A percentile compares a stretch with the other conserved stretches of the same genome.
phyloP scores from a whole-genome alignment of 2,113 vertebrate genomes.

The Bucco capensis region DNA sequence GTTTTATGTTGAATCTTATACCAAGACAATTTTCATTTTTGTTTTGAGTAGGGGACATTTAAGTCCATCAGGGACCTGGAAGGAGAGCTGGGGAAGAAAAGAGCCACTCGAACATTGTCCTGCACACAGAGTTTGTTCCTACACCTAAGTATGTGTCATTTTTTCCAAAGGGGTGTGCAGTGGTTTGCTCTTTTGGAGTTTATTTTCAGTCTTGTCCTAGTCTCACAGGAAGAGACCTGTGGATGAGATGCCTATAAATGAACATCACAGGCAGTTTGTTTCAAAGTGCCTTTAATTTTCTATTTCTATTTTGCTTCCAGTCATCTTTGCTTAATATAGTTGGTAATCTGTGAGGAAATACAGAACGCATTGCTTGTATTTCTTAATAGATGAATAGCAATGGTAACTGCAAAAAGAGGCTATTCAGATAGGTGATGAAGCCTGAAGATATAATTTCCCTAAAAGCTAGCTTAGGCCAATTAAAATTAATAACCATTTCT shows the following conservation, averaged over 20 bases:
- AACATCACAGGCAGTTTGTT: not conserved
- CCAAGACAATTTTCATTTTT: not conserved
- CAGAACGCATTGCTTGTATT: not conserved
- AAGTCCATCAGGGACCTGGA: not conserved
- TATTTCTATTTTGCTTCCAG: slow-evolving; percentile 14
- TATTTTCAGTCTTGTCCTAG: not conserved
- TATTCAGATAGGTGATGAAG: slow-evolving; percentile 12
- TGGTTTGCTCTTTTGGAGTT: not conserved
- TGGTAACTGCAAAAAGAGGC: not conserved
- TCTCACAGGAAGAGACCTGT: not conserved
- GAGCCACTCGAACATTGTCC: not conserved
- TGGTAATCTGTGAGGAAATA: slow-evolving; percentile 14
- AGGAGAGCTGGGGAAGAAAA: not conserved
- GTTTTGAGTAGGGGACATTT: not conserved
- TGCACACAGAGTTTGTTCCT: not conserved
- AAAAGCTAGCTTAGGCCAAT: not conserved
- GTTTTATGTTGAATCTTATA: not conserved
- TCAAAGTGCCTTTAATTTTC: not conserved
- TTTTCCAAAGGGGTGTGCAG: not conserved
- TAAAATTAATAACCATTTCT: slow-evolving; percentile 43
- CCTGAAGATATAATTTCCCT: not conserved
- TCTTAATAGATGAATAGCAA: not conserved
- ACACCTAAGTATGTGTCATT: not conserved
- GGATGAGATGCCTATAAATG: not conserved
- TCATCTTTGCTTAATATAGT: not conserved